Evolutionary conservation across 1,140 invertebrate species (phyloP).

Genomic region (Magallana gigas): DNA sequence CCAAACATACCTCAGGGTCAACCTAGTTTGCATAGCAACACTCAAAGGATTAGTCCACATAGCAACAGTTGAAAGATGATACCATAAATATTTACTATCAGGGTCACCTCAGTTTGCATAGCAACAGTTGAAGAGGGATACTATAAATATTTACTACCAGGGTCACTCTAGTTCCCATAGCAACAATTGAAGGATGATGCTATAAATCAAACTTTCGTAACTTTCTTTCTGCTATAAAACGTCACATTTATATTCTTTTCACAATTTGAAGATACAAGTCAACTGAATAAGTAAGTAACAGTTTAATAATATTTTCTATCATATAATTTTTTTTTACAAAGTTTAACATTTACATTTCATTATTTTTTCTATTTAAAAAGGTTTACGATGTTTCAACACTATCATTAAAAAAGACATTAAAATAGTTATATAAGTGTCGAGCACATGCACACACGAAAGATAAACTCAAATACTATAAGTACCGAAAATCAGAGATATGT

Average conservation of each 20-base stretch:
- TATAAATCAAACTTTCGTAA: not conserved
- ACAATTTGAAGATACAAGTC: slow-evolving; percentile 24
- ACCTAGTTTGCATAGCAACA: slow-evolving; percentile 34
- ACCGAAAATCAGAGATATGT: not conserved
- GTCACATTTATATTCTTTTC: slow-evolving; percentile 14
- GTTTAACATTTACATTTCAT: slow-evolving; percentile 4
- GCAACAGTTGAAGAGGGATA: not conserved
- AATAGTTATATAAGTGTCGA: not conserved
- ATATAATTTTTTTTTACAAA: not conserved
- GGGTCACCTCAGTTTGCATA: not conserved
- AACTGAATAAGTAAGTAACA: slow-evolving; percentile 36
- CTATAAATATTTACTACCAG: not conserved
- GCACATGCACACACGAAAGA: not conserved
- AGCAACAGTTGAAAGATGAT: slow-evolving; percentile 28
- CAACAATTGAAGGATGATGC: not conserved
- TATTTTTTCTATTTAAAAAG: not conserved
- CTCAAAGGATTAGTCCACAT: slow-evolving; percentile 22
- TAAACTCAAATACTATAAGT: not conserved
- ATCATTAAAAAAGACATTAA: not conserved
- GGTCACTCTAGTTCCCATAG: slow-evolving; percentile 9
- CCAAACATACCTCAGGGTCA: not conserved
- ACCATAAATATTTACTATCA: slow-evolving; percentile 20
- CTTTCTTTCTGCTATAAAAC: slow-evolving; percentile 6
- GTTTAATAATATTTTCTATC: slow-evolving; percentile 34
- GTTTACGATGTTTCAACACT: not conserved